A percentile compares a stretch with the other conserved stretches of the same genome.
These are phyloP conservation scores for Myioborus miniatus DNA, from an alignment of 2,797 vertebrate species.

Conservation along the genomic window DNA sequence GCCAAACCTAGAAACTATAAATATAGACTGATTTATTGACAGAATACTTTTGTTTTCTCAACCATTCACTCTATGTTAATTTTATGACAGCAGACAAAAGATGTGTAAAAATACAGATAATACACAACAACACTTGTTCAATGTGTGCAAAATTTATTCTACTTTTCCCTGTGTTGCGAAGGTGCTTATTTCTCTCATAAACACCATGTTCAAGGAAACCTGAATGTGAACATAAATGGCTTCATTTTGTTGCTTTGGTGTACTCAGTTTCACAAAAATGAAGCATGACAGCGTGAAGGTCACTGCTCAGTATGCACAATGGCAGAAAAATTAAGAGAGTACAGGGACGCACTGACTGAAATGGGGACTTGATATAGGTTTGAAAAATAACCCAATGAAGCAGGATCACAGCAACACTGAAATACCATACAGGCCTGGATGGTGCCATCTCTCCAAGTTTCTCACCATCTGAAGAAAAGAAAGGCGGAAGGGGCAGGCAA, in stretches of 20 bases:
- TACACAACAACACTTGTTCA: background rate
- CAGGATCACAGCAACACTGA: background rate
- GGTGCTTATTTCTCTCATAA: background rate
- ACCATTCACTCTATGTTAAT: background rate
- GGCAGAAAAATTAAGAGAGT: background rate
- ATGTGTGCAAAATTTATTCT: background rate
- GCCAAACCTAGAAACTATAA: background rate
- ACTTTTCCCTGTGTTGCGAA: background rate
- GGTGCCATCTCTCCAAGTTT: background rate
- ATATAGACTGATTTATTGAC: background rate
- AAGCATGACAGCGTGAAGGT: background rate
- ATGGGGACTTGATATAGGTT: background rate
- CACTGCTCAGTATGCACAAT: background rate
- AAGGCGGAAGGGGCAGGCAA: background rate
- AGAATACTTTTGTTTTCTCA: background rate
- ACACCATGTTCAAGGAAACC: background rate
- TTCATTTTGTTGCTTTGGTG: conserved; percentile 3
- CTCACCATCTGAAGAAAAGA: background rate
- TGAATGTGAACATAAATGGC: conserved; percentile 16
- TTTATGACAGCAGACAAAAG: background rate
- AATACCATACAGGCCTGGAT: background rate
- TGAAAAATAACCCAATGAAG: background rate
- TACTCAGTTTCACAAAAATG: background rate
- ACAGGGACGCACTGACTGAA: background rate
- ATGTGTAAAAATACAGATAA: background rate